Evolutionary conservation across 2,797 vertebrate genomes (phyloP).

Genomic region (Mus minutoides): DNA sequence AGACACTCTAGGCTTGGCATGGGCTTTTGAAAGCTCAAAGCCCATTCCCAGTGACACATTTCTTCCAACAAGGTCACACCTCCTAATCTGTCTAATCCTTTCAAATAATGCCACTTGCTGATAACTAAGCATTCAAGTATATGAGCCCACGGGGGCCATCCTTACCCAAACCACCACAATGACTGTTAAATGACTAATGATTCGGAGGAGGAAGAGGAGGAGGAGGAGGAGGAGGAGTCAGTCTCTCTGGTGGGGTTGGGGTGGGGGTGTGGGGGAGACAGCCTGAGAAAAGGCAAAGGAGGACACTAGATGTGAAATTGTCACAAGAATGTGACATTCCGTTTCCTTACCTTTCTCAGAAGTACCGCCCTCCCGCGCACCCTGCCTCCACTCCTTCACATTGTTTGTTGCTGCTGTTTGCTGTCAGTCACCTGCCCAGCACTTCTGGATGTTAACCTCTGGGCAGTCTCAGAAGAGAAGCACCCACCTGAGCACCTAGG

Average conservation of each 20-base stretch:
- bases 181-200: neutral
- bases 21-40: neutral
- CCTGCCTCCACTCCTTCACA: neutral
- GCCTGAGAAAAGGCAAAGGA: neutral
- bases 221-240: neutral
- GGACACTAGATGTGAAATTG: neutral
- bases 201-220: neutral
- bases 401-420: neutral
- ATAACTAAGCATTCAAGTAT: neutral
- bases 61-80: neutral
- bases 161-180: neutral
- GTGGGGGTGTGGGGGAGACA: too few species aligned
- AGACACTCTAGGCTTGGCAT: too few species aligned
- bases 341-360: neutral
- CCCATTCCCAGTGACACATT: neutral
- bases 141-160: neutral
- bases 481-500: neutral
- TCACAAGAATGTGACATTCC: neutral
- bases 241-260: neutral
- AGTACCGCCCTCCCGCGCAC: neutral
- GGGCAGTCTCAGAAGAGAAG: neutral
- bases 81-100: neutral
- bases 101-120: neutral
- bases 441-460: neutral
- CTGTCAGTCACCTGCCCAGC: neutral